Conservation (phyloP, 2,797 vertebrate genomes). For the Sternotherus odoratus region DNA sequence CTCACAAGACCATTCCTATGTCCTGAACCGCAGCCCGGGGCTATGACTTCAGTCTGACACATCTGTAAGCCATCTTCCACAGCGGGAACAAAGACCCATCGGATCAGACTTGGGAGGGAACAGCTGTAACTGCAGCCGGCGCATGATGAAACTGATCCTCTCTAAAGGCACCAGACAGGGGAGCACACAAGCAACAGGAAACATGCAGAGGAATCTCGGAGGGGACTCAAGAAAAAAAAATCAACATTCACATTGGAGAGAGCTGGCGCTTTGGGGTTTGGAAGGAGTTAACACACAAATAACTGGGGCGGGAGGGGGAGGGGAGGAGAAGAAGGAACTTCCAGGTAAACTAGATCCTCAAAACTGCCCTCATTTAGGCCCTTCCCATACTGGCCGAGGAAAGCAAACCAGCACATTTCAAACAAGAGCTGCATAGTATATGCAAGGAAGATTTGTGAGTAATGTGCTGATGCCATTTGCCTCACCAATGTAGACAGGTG, state of each 20-base stretch:
- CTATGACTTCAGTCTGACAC: constrained; percentile 70
- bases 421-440: background rate
- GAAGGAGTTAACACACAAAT: constrained; percentile 4
- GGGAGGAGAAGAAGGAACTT: background rate
- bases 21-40: constrained; percentile 59
- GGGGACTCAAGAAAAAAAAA: constrained; percentile 44
- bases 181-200: constrained; percentile 60
- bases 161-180: constrained; percentile 59
- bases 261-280: constrained; percentile 3
- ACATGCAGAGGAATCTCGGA: constrained; percentile 58
- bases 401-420: background rate
- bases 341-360: background rate
- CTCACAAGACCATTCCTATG: constrained; percentile 57
- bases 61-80: constrained; percentile 75
- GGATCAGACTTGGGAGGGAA: constrained; percentile 72
- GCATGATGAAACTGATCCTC: constrained; percentile 49
- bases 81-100: constrained; percentile 59
- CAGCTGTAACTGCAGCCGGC: constrained; percentile 44
- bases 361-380: background rate
- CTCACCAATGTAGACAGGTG: background rate
- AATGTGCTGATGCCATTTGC: background rate
- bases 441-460: background rate
- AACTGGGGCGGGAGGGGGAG: no score
- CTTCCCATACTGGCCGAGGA: background rate
- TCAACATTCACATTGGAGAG: constrained; percentile 3